These are phyloP conservation scores for Rhabdomys pumilio DNA, from an alignment of 2,797 vertebrate genomes.

Conservation along the genomic window DNA sequence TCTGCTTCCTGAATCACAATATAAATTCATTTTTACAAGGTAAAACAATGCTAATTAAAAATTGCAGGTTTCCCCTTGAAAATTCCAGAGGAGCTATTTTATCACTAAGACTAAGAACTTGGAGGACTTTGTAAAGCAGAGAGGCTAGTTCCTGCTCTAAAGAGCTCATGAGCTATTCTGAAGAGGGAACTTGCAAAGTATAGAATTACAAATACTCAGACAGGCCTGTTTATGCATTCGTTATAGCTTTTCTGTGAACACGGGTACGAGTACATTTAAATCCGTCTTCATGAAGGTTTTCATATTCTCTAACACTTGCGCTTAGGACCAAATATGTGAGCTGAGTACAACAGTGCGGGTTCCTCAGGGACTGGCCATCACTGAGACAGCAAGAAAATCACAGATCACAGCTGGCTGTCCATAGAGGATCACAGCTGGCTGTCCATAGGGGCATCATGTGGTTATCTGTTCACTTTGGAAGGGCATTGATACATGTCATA, in stretches of 20 bases:
- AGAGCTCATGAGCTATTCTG: neutral
- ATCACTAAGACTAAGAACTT: neutral
- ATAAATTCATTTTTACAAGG: neutral
- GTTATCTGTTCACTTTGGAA: conserved; percentile 19
- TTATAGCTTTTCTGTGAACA: conserved; percentile 14
- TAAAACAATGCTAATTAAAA: conserved; percentile 46
- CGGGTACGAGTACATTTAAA: neutral
- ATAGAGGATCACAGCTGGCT: neutral
- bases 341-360: neutral
- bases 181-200: neutral
- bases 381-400: neutral
- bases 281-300: neutral
- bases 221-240: neutral
- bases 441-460: neutral
- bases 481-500: neutral
- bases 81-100: neutral
- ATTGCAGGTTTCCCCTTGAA: neutral
- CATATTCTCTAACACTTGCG: conserved; percentile 31
- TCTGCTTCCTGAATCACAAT: neutral
- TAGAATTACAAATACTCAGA: neutral
- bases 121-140: conserved; percentile 24
- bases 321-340: neutral
- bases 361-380: neutral
- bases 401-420: neutral
- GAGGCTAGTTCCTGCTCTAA: neutral